Base-by-base conservation (phyloP, 2,888 invertebrate species). In the Lamellibrachia columna region DNA sequence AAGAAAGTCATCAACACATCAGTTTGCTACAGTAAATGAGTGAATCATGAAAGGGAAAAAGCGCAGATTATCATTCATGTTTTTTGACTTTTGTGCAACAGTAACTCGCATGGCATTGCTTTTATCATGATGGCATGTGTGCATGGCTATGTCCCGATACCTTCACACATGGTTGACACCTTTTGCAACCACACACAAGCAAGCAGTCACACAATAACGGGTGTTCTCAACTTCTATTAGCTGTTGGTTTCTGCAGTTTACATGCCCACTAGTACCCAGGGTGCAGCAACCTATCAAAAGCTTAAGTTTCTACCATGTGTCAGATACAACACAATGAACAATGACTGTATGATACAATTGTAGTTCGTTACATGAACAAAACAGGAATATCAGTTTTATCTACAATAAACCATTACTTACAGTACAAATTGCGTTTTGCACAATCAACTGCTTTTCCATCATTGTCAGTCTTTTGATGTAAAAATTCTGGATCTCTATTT, bases 1-100 rank as follows among this genome's bases (percentile, higher is more conserved):
- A 75, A 75, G 75, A 75, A 75, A 75, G 75, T 75, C 75, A 58
- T 58, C 58, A 75, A 75, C 75, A 75, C 91, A 91, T 91, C 91
- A 52, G 53, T 91, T 91, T 28, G 53, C 53, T 91, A 91, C 91
- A 52, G 91, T 52, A 52, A 91, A 53, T 40, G 22, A 15, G 52
- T 4, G 52, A 91, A 2, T 28, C 91, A 91, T 52, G 53, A 15
- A 53, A 52, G 91, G 15, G 52, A 91, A 91, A 53, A 52, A 75
- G 75, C 15, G 75, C 75, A 75, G 75, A 75, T 75, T 75, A 75
- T 75, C 75, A 75, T 75, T 15, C n/a, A 75, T n/a, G n/a, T 75
- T 15, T 75, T 75, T 75, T 75, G 75, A 75, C 75, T 75, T 75
- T 15, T 75, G 75, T 75, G 75, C 75, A 75, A 75, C 75, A 75